A percentile compares a stretch with the other conserved stretches of the same genome.
Conservation (phyloP, 2,888 invertebrate genomes). For the Labia minor region DNA sequence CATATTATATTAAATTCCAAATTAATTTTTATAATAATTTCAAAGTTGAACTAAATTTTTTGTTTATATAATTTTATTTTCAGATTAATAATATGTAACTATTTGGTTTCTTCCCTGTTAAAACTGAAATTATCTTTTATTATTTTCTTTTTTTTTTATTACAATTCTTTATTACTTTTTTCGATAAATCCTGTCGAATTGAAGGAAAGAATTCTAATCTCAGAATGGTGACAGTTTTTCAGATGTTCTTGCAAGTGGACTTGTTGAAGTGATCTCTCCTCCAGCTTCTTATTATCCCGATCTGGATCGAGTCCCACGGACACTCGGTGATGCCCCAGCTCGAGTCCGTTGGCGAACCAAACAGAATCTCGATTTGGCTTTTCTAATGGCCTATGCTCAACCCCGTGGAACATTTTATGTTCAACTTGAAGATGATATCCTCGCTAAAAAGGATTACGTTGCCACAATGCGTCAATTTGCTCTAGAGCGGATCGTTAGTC, state of each 20-base stretch:
- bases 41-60: no score
- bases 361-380: conserved; percentile 88
- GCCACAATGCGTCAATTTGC: conserved; percentile 77
- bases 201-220: no score
- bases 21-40: no score
- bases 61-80: no score
- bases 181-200: no score
- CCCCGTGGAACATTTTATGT: conserved; percentile 80
- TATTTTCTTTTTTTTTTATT: no score
- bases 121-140: no score
- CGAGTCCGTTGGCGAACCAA: conserved; percentile 86
- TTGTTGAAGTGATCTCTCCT: conserved; percentile 83
- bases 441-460: conserved; percentile 74
- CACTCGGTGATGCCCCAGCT: conserved; percentile 75
- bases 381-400: conserved; percentile 87
- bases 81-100: no score
- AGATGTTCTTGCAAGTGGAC: conserved; percentile 59
- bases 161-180: no score
- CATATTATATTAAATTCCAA: no score
- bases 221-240: conserved; percentile 66
- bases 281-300: conserved; percentile 79
- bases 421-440: conserved; percentile 88
- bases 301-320: conserved; percentile 60
- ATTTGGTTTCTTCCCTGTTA: no score
- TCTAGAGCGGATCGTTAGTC: conserved; percentile 58